A percentile compares a stretch with the other conserved stretches of the same genome.
Conservation (phyloP, 2,888 invertebrate genomes). For the Drosophila nr. perissopoda region DNA sequence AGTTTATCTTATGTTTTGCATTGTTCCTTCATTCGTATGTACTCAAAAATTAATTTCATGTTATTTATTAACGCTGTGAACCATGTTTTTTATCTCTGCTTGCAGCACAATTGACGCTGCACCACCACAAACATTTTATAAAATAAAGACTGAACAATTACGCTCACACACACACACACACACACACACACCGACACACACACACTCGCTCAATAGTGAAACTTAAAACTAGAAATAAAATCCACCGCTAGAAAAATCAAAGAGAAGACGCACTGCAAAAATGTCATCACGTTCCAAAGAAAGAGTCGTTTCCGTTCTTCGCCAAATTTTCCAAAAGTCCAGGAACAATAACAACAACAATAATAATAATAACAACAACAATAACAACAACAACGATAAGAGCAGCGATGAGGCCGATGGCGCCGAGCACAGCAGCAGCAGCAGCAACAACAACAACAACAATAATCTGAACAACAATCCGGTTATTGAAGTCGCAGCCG, state of each 20-base stretch:
- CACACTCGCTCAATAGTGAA: background rate
- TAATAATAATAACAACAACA: constrained; percentile 84
- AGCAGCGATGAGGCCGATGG: constrained; percentile 88
- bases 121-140: constrained; percentile 18
- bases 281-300: constrained; percentile 93
- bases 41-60: too few relatives aligned
- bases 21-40: too few relatives aligned
- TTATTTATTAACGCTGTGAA: too few relatives aligned
- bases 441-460: constrained; percentile 76
- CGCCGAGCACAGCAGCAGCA: constrained; percentile 82
- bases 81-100: background rate
- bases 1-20: too few relatives aligned
- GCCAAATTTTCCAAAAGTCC: constrained; percentile 90
- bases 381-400: constrained; percentile 85
- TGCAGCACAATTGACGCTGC: constrained; percentile 33
- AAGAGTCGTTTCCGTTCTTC: constrained; percentile 92
- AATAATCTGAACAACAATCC: constrained; percentile 71
- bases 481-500: constrained; percentile 31
- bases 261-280: constrained; percentile 63
- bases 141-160: constrained; percentile 64
- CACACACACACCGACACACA: background rate
- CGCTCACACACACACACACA: constrained; percentile 32
- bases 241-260: constrained; percentile 45
- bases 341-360: constrained; percentile 88
- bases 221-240: constrained; percentile 35